phyloP scores from a whole-genome alignment of 2,888 invertebrate genomes.

The Petrolisthes manimaculis region DNA sequence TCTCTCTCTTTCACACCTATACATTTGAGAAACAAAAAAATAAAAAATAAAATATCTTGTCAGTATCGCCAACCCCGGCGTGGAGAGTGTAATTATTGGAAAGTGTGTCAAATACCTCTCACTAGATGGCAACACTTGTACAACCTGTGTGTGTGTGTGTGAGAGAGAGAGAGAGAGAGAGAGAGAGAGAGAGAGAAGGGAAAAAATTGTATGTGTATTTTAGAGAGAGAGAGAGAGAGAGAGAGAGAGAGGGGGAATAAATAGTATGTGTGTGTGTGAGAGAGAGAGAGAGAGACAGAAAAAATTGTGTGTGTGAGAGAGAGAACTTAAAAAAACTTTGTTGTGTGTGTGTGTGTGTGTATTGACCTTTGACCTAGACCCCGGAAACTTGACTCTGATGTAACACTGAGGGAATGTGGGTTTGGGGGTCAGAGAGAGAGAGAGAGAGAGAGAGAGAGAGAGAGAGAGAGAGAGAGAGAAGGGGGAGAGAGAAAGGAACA shows the following conservation, averaged over 20 bases:
- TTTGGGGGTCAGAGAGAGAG: no score
- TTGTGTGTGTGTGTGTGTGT: no score
- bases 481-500: no score
- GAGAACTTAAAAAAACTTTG: no score
- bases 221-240: not conserved
- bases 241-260: not conserved
- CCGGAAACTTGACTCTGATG: no score
- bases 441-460: no score
- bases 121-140: not conserved
- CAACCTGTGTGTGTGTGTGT: not conserved
- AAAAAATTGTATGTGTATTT: not conserved
- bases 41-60: not conserved
- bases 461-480: no score
- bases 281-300: not conserved
- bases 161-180: not conserved
- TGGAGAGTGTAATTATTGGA: not conserved
- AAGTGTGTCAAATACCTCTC: constrained; percentile 2
- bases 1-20: not conserved
- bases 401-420: no score
- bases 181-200: not conserved
- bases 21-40: no score
- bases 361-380: no score
- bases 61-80: not conserved
- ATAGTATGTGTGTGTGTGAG: not conserved
- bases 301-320: no score